These are phyloP conservation scores for Eupelmus urozonus DNA, from an alignment of 2,888 invertebrate genomes.

Conservation along the genomic window DNA sequence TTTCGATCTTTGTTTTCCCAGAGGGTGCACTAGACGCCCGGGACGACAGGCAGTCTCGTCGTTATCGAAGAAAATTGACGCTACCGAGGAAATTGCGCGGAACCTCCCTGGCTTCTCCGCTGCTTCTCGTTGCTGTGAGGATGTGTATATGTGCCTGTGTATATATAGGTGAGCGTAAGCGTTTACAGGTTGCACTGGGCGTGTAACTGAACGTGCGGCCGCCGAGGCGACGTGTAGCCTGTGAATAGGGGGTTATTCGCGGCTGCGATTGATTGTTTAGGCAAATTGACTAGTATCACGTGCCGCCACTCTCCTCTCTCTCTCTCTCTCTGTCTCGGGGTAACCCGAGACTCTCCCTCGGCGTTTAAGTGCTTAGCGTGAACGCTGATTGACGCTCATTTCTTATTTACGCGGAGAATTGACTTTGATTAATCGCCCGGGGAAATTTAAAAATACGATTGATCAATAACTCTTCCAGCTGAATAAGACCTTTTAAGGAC, in stretches of 20 bases:
- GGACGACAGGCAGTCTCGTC: slow-evolving; percentile 61
- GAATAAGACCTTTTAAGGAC: no score
- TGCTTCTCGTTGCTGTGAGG: neutral
- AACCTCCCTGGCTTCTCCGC: slow-evolving; percentile 55
- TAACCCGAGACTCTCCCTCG: slow-evolving; percentile 43
- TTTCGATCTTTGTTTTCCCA: slow-evolving; percentile 69
- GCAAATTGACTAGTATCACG: slow-evolving; percentile 51
- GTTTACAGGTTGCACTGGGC: neutral
- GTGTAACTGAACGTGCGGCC: neutral
- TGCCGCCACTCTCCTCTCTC: no score
- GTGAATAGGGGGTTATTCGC: slow-evolving; percentile 32
- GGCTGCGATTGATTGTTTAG: slow-evolving; percentile 53
- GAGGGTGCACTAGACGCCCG: no score
- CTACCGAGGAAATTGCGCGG: slow-evolving; percentile 65
- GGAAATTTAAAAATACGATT: no score
- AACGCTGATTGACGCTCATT: neutral
- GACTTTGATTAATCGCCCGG: no score
- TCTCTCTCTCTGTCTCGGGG: no score
- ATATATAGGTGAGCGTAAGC: neutral
- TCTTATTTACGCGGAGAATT: neutral
- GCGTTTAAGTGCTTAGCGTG: slow-evolving; percentile 23
- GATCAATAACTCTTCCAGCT: no score
- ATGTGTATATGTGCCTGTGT: neutral
- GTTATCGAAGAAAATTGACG: slow-evolving; percentile 66
- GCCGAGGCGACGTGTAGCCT: neutral